phyloP scores from a whole-genome alignment of 2,113 vertebrate genomes.

The Leptodactylus fuscus region DNA sequence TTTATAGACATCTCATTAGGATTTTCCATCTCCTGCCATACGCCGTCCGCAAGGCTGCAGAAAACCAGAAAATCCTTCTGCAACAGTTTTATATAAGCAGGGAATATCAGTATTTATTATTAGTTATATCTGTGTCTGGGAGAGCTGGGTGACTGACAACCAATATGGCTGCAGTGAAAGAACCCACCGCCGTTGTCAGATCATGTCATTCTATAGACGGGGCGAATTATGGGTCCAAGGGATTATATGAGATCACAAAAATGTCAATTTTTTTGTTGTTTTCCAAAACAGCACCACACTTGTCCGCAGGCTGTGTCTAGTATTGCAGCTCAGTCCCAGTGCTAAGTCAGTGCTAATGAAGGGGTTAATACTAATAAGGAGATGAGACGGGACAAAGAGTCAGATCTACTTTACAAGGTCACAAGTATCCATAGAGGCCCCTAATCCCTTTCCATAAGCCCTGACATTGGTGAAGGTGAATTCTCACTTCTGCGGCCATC shows the following conservation, averaged over 20 bases:
- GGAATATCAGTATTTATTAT: too few species aligned
- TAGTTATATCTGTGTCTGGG: neutral
- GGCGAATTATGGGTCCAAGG: too few species aligned
- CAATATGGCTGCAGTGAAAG: too few species aligned
- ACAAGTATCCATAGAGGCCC: neutral
- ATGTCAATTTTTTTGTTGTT: too few species aligned
- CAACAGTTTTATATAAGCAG: neutral
- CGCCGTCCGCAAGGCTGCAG: neutral
- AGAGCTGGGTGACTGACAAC: too few species aligned
- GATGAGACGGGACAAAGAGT: neutral
- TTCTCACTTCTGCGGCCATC: neutral
- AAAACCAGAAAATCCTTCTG: neutral
- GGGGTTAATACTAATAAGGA: neutral
- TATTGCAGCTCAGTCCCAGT: too few species aligned
- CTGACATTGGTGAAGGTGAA: neutral
- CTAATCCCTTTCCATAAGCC: neutral
- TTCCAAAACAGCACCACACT: too few species aligned
- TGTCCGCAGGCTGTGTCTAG: too few species aligned
- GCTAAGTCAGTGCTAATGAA: neutral
- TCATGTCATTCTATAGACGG: too few species aligned
- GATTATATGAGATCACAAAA: too few species aligned
- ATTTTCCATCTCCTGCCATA: slow-evolving; percentile 2
- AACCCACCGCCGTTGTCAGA: too few species aligned
- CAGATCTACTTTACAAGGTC: neutral
- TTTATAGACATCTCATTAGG: slow-evolving; percentile 29